Evolutionary conservation across 2,113 vertebrate genomes (phyloP).

Genomic region (Cryptotis parvus): DNA sequence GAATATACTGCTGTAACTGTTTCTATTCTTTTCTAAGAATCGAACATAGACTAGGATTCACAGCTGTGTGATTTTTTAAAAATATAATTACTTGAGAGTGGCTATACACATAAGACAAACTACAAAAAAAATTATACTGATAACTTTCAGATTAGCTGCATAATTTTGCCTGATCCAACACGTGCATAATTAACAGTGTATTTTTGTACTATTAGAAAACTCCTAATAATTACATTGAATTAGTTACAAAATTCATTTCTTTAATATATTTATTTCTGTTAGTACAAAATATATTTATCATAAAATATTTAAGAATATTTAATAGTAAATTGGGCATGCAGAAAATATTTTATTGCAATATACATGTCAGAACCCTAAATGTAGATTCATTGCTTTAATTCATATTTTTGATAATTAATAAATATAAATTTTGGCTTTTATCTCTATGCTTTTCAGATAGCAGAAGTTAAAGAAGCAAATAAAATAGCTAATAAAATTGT

Average conservation of each 20-base stretch:
- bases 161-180: neutral
- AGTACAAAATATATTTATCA: slow-evolving; percentile 44
- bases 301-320: slow-evolving; percentile 51
- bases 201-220: slow-evolving; percentile 15
- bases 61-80: slow-evolving; percentile 35
- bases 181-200: neutral
- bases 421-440: slow-evolving; percentile 64
- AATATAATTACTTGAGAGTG: slow-evolving; percentile 3
- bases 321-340: slow-evolving; percentile 18
- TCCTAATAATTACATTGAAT: slow-evolving; percentile 52
- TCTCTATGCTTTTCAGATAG: slow-evolving; percentile 50
- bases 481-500: slow-evolving; percentile 47
- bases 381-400: slow-evolving; percentile 67
- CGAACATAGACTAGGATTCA: slow-evolving; percentile 45
- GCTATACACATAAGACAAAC: neutral
- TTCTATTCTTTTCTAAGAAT: slow-evolving; percentile 51
- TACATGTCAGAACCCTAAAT: slow-evolving; percentile 62
- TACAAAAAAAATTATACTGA: slow-evolving; percentile 3
- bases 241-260: slow-evolving; percentile 23
- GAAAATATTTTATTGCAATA: slow-evolving; percentile 41
- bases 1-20: slow-evolving; percentile 74
- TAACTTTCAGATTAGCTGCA: slow-evolving; percentile 55
- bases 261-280: slow-evolving; percentile 44
- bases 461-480: slow-evolving; percentile 39
- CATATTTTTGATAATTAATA: slow-evolving; percentile 69